Evolutionary conservation across 2,797 vertebrate genomes (phyloP).

Genomic region (Hozukius guyotensis): DNA sequence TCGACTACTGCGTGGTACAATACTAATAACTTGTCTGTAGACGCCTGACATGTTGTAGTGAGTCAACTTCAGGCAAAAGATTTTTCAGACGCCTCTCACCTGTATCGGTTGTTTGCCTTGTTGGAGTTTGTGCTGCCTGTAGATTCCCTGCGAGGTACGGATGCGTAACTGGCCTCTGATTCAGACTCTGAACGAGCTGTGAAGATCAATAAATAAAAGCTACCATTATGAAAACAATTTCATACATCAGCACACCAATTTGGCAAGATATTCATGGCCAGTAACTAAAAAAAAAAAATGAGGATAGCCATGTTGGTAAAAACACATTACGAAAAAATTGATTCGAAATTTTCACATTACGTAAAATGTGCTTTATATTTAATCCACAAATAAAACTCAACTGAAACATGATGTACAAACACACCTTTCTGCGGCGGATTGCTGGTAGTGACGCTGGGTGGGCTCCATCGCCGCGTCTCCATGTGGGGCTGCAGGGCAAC

Average conservation of each 20-base stretch:
- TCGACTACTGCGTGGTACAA: background rate
- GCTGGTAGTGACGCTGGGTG: constrained; percentile 39
- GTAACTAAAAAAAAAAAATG: background rate
- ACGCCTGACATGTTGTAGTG: background rate
- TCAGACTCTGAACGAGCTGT: constrained; percentile 72
- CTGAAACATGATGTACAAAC: constrained; percentile 1
- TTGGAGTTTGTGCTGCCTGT: constrained; percentile 42
- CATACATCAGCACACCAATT: background rate
- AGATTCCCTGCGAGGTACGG: constrained; percentile 61
- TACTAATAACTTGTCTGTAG: background rate
- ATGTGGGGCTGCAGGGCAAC: constrained; percentile 53
- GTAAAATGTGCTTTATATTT: background rate
- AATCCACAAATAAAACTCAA: background rate
- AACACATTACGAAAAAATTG: background rate
- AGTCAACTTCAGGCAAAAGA: background rate
- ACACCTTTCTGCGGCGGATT: constrained; percentile 61
- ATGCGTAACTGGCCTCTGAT: constrained; percentile 79
- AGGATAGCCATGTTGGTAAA: background rate
- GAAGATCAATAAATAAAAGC: background rate
- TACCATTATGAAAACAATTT: constrained; percentile 4
- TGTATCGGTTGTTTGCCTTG: constrained; percentile 35
- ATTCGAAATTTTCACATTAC: background rate
- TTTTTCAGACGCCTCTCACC: constrained; percentile 53
- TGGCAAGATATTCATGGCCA: background rate
- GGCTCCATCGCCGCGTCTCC: constrained; percentile 62